Evolutionary conservation across 2,113 vertebrate genomes (phyloP), one percentile per base, ranked within the genome.

Genomic region (Acrocephalus kingi): DNA sequence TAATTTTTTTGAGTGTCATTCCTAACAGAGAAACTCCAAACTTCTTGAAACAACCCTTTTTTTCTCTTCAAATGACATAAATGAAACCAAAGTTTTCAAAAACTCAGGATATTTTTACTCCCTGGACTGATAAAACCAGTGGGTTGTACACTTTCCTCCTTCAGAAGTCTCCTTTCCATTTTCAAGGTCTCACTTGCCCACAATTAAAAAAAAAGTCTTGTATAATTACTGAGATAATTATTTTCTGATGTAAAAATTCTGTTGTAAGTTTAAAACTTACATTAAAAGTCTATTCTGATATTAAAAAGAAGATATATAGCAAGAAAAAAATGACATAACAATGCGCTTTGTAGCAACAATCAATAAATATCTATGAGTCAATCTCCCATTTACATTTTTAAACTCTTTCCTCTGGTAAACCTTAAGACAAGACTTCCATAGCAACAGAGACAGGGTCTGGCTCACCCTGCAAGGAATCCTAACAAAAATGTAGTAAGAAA

Each of bases 361-460:
- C 82, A 54, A 48, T 59, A 41, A 54, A 48, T 59, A 41, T 18
- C 72, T 71, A 71, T 33, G 64, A 90, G 80, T 54, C 88, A 41
- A n/a, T 67, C 51, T 92, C 45, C 79, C 83, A 51, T 74, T 93
- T 86, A 66, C 59, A 85, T 88, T 83, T 84, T 81, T 27, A 63
- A 95, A 59, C 51, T 55, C 8, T 81, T 90, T 92, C n/a, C 67
- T 75, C 51, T 59, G 55, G 22, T 81, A 58, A 94, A 33, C 22
- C 39, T 51, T 48, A 81, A 92, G 45, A 87, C 39, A 89, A 67
- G 72, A 67, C 68, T 89, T 84, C 95, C 93, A 91, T 93, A 90
- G 89, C 89, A 95, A 94, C 95, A 94, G 92, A 84, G 81, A 58
- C 37, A 90, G 74, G 68, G 78, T 52, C 61, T 25, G 51, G 59